Percentiles rank a stretch among this genome's conserved stretches.
phyloP scores from a whole-genome alignment of 2,113 vertebrate genomes.

The Callipepla squamata region DNA sequence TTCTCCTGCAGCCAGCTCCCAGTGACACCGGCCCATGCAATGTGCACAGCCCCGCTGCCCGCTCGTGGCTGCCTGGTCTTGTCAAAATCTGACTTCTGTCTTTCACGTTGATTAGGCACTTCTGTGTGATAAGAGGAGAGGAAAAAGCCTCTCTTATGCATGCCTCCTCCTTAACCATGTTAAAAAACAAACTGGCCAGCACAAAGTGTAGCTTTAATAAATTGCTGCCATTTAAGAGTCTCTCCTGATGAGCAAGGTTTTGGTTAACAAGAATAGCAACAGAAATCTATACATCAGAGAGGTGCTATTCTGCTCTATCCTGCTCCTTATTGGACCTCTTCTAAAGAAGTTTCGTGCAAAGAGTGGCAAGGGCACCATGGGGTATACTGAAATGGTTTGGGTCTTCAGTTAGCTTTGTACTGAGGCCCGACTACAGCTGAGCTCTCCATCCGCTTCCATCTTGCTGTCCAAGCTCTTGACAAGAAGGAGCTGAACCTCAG shows the following conservation, averaged over 20 bases:
- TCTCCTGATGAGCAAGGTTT: background rate
- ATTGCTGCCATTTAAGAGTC: background rate
- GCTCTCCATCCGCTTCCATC: background rate
- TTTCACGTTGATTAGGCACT: background rate
- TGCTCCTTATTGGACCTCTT: background rate
- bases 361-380: background rate
- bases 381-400: background rate
- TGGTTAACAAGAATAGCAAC: background rate
- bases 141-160: background rate
- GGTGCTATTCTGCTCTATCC: background rate
- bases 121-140: background rate
- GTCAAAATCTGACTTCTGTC: background rate
- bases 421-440: background rate
- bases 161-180: background rate
- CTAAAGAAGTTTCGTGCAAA: background rate
- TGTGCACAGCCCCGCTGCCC: accelerated
- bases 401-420: background rate
- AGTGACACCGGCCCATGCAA: background rate
- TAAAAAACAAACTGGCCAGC: background rate
- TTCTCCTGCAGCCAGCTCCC: background rate
- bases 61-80: too few species aligned
- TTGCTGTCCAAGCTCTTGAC: background rate
- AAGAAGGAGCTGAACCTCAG: background rate
- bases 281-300: background rate
- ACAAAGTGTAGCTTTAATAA: background rate